phyloP scores from a whole-genome alignment of 2,113 vertebrate genomes.

The Protobothrops mucrosquamatus region DNA sequence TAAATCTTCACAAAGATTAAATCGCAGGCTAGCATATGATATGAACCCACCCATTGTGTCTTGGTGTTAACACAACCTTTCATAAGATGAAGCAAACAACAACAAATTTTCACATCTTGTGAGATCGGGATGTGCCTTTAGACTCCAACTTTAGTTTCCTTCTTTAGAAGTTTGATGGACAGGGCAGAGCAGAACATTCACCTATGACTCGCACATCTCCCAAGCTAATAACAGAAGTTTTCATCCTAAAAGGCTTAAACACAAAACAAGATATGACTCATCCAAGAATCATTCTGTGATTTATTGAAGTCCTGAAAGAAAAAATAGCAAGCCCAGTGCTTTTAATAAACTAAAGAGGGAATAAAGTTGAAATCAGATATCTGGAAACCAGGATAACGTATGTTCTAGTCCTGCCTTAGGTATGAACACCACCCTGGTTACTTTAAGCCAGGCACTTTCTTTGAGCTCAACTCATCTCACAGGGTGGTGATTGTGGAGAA shows the following conservation, averaged over 20 bases:
- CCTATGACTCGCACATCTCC: constrained; percentile 32
- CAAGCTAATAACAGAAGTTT: not conserved
- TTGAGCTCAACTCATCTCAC: not conserved
- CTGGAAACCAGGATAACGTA: not conserved
- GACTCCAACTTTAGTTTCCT: constrained; percentile 30
- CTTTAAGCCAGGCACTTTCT: not conserved
- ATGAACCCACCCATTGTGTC: not conserved
- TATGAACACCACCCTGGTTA: not conserved
- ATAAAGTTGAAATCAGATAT: constrained; percentile 69
- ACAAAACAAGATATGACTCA: not conserved
- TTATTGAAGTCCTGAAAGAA: not conserved
- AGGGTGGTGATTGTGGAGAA: not conserved
- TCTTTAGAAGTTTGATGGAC: constrained; percentile 58
- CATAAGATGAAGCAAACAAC: constrained; percentile 36
- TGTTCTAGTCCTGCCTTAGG: not conserved
- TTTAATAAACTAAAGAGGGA: constrained; percentile 69
- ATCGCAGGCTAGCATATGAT: not conserved
- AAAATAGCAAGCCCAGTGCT: constrained; percentile 39
- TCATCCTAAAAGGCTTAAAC: not conserved
- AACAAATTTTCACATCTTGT: constrained; percentile 63
- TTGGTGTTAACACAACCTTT: constrained; percentile 67
- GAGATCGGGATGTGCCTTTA: constrained; percentile 70
- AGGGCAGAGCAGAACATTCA: constrained; percentile 71
- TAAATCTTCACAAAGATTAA: not conserved
- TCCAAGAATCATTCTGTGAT: not conserved